phyloP scores from a whole-genome alignment of 1,140 invertebrate genomes.

The Camponotus vicinus region DNA sequence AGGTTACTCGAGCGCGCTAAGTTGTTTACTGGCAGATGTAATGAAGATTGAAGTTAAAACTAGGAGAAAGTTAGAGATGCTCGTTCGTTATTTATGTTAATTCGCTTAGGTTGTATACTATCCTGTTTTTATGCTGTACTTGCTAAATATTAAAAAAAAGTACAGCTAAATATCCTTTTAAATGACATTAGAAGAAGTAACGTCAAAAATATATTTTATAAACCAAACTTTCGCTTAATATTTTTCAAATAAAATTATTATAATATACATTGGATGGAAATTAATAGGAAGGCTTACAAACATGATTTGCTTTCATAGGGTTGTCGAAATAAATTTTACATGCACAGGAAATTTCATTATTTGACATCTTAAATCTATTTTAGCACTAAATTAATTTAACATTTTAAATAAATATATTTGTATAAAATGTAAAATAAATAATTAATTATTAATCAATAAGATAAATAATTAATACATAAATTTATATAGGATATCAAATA shows the following conservation, averaged over 20 bases:
- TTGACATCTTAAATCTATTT: no score
- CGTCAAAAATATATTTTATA: not conserved
- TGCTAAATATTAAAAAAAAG: slow-evolving; percentile 1
- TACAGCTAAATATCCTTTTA: not conserved
- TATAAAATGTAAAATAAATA: no score
- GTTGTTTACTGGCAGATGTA: slow-evolving; percentile 52
- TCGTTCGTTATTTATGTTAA: slow-evolving; percentile 49
- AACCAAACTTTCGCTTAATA: not conserved
- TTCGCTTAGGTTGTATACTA: slow-evolving; percentile 20
- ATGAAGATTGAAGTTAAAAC: slow-evolving; percentile 52
- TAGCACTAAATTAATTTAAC: no score
- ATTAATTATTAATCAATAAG: no score
- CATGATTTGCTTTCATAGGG: no score
- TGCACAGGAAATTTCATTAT: no score
- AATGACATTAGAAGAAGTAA: not conserved
- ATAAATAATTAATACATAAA: no score
- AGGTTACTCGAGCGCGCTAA: slow-evolving; percentile 39
- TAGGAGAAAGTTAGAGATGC: slow-evolving; percentile 35
- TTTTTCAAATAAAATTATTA: not conserved
- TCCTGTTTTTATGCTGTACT: not conserved
- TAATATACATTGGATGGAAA: no score
- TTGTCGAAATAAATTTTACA: no score
- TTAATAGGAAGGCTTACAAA: no score
- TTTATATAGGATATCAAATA: no score
- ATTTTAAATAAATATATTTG: no score